Evolutionary conservation across 2,113 vertebrate species (phyloP).

Genomic region (Misgurnus mizolepis): DNA sequence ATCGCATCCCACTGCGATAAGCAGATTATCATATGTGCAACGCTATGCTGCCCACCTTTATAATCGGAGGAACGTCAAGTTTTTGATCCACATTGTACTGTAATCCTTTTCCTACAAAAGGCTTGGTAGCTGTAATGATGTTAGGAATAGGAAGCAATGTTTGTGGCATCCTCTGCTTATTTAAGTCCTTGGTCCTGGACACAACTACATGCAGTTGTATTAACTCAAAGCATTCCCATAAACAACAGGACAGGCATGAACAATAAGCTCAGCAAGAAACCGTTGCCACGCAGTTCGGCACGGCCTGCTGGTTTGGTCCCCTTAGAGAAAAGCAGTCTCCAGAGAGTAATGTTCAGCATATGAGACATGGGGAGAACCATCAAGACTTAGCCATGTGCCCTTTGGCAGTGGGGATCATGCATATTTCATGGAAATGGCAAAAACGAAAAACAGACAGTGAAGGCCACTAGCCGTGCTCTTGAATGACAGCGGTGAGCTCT

Average conservation of each 20-base stretch:
- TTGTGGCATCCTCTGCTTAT: not conserved
- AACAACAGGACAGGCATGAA: conserved; percentile 13
- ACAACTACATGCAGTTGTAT: no score
- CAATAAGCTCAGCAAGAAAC: not conserved
- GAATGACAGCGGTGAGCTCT: conserved; percentile 28
- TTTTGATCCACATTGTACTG: conserved; percentile 12
- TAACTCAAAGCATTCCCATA: not conserved
- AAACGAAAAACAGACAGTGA: conserved; percentile 3
- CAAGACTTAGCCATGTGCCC: conserved; percentile 21
- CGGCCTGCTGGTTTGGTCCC: conserved; percentile 2
- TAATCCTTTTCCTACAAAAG: conserved; percentile 2
- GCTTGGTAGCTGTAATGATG: not conserved
- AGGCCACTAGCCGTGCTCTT: conserved; percentile 12
- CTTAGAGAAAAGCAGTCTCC: not conserved
- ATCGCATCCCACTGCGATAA: not conserved
- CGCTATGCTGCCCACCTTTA: not conserved
- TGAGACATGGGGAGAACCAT: conserved; percentile 35
- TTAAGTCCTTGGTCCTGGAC: not conserved
- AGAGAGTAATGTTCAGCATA: conserved; percentile 36
- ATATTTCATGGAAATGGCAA: conserved; percentile 36
- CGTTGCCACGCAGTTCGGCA: not conserved
- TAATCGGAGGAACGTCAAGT: not conserved
- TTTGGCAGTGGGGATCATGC: conserved; percentile 19
- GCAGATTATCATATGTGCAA: conserved; percentile 22
- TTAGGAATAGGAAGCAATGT: not conserved